Percentiles rank a stretch among this genome's conserved stretches.
These are phyloP conservation scores for Stegodyphus mimosarum DNA, from an alignment of 1,140 invertebrate genomes.

Conservation along the genomic window DNA sequence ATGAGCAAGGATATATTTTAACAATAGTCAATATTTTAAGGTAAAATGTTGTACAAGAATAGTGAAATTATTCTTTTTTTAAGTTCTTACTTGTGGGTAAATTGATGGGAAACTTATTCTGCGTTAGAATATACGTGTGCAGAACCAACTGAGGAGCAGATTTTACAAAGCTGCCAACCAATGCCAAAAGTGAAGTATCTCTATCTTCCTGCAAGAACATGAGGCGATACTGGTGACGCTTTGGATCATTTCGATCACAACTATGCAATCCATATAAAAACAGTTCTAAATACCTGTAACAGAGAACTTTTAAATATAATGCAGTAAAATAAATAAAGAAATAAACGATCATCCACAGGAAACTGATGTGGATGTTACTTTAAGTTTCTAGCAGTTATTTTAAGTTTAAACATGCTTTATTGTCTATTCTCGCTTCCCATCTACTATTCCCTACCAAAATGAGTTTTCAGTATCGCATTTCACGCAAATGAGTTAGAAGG, in stretches of 20 bases:
- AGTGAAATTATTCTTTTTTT: neutral
- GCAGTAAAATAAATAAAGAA: neutral
- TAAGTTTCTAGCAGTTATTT: no score
- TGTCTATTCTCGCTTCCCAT: no score
- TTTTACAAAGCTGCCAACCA: conserved; percentile 63
- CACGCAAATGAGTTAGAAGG: no score
- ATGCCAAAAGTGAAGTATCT: conserved; percentile 62
- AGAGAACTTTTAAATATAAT: neutral
- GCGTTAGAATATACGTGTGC: conserved; percentile 61
- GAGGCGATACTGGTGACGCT: conserved; percentile 47
- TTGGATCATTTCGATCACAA: conserved; percentile 13
- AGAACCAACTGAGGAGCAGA: conserved; percentile 62
- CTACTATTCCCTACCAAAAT: no score
- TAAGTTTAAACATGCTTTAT: no score
- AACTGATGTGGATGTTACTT: neutral
- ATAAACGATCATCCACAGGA: neutral
- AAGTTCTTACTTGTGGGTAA: conserved; percentile 18
- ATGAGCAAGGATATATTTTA: no score
- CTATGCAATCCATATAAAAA: conserved; percentile 43
- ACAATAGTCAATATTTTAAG: no score
- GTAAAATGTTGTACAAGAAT: no score
- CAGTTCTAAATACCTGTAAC: conserved; percentile 38
- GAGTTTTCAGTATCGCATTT: no score
- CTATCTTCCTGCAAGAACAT: conserved; percentile 63
- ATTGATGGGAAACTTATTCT: conserved; percentile 8